Percentiles rank a stretch among this genome's conserved stretches.
These are phyloP conservation scores for Rhinogobius similis DNA, from an alignment of 2,113 vertebrate species.

Conservation along the genomic window DNA sequence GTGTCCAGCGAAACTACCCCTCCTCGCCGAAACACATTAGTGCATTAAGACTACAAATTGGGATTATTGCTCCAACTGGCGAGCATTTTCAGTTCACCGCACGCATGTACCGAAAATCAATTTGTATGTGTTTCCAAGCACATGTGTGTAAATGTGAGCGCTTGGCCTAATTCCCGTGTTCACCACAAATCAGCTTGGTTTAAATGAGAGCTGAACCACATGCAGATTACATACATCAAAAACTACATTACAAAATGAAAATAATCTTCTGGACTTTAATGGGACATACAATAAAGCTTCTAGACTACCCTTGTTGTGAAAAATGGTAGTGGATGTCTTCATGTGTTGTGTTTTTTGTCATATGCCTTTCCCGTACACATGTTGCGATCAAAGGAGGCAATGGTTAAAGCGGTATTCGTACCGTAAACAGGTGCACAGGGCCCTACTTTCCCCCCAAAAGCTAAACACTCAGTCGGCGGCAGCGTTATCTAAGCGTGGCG, in stretches of 20 bases:
- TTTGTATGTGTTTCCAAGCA: background rate
- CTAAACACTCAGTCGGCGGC: too few species aligned
- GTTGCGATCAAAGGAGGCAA: too few species aligned
- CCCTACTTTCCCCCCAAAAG: too few species aligned
- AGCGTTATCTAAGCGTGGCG: too few species aligned
- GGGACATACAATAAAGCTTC: too few species aligned
- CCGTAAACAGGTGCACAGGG: too few species aligned
- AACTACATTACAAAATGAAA: background rate
- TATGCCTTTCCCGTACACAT: too few species aligned
- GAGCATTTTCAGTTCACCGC: slow-evolving; percentile 3
- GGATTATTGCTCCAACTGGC: slow-evolving; percentile 13
- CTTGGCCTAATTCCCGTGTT: slow-evolving; percentile 1
- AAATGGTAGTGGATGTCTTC: too few species aligned
- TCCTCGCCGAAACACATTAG: slow-evolving; percentile 15
- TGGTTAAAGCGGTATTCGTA: too few species aligned
- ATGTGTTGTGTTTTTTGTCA: too few species aligned
- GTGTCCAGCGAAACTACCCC: slow-evolving; percentile 18
- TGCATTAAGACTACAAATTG: slow-evolving; percentile 24
- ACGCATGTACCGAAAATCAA: slow-evolving; percentile 3
- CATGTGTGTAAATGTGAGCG: slow-evolving; percentile 1
- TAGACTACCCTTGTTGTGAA: too few species aligned
- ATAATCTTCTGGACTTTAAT: background rate
- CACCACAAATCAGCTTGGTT: background rate
- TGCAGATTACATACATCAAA: background rate
- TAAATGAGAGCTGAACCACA: background rate